Conservation (phyloP, 2,113 vertebrate species). For the Eolophus roseicapilla region DNA sequence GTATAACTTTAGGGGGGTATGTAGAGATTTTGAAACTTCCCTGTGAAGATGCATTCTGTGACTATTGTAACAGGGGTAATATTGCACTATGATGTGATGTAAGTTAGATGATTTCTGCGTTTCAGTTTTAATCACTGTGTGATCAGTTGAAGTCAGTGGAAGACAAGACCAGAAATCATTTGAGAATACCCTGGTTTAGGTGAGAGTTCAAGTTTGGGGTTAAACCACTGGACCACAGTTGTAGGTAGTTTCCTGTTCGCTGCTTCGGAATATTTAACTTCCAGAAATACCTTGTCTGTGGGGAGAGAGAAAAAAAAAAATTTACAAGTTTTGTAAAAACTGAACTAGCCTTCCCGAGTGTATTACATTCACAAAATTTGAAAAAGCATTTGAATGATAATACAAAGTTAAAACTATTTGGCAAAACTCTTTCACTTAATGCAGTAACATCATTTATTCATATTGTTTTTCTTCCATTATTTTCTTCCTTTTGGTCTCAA, state of each 20-base stretch:
- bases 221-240: neutral
- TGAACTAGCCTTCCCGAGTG: neutral
- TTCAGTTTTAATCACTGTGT: neutral
- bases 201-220: neutral
- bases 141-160: neutral
- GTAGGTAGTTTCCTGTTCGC: neutral
- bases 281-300: neutral
- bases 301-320: neutral
- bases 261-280: neutral
- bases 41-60: neutral
- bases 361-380: neutral
- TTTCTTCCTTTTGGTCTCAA: conserved; percentile 6
- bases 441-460: neutral
- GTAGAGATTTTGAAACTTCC: neutral
- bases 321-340: neutral
- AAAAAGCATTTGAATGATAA: neutral
- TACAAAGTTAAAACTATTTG: neutral
- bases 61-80: neutral
- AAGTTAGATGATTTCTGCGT: neutral
- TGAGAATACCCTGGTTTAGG: neutral
- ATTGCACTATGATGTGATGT: neutral
- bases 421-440: neutral
- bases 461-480: neutral
- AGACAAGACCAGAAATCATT: neutral
- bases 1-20: neutral